Conservation (phyloP, 2,888 invertebrate species). For the Platerodrilus igneus region DNA sequence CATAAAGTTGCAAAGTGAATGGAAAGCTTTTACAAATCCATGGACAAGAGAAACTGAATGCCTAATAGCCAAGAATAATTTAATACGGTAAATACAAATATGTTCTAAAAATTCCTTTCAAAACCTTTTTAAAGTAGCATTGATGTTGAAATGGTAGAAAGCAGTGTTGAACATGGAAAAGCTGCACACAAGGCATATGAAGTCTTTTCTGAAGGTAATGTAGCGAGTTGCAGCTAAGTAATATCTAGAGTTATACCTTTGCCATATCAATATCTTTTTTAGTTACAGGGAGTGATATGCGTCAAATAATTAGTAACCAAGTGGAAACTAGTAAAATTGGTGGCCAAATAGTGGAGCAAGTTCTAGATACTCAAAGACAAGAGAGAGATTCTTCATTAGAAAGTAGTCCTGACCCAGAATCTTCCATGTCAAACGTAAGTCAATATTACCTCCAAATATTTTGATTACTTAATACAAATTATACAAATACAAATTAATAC, state of each 20-base stretch:
- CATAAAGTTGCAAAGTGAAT: conserved; percentile 72
- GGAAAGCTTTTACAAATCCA: conserved; percentile 88
- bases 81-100: conserved; percentile 57
- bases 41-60: conserved; percentile 95
- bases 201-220: conserved; percentile 54
- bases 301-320: conserved; percentile 67
- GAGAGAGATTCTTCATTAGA: conserved; percentile 51
- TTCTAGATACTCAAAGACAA: conserved; percentile 56
- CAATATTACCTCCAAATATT: too few relatives aligned
- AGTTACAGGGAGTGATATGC: conserved; percentile 60
- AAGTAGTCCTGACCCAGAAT: conserved; percentile 47
- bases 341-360: conserved; percentile 76
- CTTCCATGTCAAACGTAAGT: conserved; percentile 33
- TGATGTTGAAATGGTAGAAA: conserved; percentile 51
- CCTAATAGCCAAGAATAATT: conserved; percentile 80
- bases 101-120: not conserved
- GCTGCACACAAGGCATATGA: conserved; percentile 52
- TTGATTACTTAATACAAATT: too few relatives aligned
- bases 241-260: not conserved
- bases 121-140: conserved; percentile 40
- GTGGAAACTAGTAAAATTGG: conserved; percentile 83
- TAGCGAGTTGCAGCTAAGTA: not conserved
- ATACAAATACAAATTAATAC: too few relatives aligned
- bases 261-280: not conserved
- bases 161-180: conserved; percentile 48